Conservation (phyloP, 2,113 vertebrate genomes). For the Eira barbara region DNA sequence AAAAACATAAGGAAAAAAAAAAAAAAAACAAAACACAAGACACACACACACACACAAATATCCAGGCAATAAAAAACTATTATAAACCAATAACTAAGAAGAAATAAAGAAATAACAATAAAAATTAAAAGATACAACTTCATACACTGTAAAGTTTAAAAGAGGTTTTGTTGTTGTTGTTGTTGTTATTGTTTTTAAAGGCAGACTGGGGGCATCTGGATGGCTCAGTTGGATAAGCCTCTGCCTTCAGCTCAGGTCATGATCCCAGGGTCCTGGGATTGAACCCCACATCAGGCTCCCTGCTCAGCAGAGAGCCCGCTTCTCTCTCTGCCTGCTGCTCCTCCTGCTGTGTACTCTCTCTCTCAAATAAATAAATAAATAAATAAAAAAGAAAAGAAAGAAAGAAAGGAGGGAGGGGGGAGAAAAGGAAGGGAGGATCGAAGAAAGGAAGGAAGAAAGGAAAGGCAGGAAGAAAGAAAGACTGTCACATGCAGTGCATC, state of each 20-base stretch:
- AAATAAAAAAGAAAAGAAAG: no score
- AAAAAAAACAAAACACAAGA: background rate
- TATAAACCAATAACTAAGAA: constrained; percentile 44
- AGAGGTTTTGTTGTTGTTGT: background rate
- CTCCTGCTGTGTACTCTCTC: background rate
- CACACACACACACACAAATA: constrained; percentile 51
- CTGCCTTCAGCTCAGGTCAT: background rate
- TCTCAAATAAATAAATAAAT: background rate
- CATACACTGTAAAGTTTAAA: background rate
- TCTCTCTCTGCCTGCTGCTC: background rate
- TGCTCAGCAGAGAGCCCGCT: background rate
- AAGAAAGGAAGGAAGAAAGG: no score
- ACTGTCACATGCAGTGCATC: background rate
- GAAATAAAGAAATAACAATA: background rate
- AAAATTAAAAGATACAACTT: no score
- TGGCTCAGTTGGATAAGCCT: background rate
- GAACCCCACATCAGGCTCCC: background rate
- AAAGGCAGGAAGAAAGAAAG: no score
- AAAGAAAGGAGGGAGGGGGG: no score
- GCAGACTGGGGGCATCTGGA: background rate
- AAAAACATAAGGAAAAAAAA: background rate
- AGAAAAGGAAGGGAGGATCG: no score
- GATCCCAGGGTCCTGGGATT: background rate
- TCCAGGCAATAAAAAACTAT: constrained; percentile 76
- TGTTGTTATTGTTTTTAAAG: background rate